Base-by-base conservation (phyloP, 30 jellyfish, hydroid and myxozoan species). In the Aurelia aurita complex sp. Pacific region DNA sequence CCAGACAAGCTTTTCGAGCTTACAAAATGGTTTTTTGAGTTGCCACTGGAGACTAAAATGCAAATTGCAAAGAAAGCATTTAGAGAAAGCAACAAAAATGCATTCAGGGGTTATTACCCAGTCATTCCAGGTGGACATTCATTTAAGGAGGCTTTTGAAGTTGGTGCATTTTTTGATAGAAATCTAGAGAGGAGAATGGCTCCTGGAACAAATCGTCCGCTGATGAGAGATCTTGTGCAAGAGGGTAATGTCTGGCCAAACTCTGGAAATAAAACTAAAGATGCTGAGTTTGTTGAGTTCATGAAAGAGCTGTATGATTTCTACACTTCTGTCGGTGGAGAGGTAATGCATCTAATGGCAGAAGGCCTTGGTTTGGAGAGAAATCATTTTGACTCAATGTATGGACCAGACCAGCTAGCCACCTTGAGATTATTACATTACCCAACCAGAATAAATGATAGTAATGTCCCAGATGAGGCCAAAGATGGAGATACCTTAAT, bases 91-190 rank as follows among this genome's bases (percentile, higher is more conserved):
- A 91, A 91, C 62, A 74, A 83, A 32, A 91, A 91, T 55, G 42
- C 67, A 35, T 91, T 15, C 53, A 36, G 98, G 19, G 98, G 98
- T 9, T 91, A 85, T 72, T 91, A n/a, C 53, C 98, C 98, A 4
- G 82, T 85, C 42, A 77, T 91, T 14, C 91, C 90, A 9, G 98
- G 96, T 0, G 98, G 98, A 10, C 93, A 91, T 64, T 91, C 98
- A 1, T 86, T 62, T 62, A 91, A 91, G 50, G 96, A 91, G 75
- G 98, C 98, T 29, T 81, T 78, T 57, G 96, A 91, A 64, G 29
- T 74, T 14, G 98, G 98, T 5, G 91, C 62, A 15, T 57, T 80
- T 59, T 91, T 85, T 46, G 86, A 73, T 15, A 52, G 78, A 5
- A 52, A 57, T 2, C 57, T 32, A 1, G 16, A 19, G 43, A 64